Percentiles rank a stretch among this genome's conserved stretches.
These are phyloP conservation scores for Apamea crenata DNA, from an alignment of 2,888 invertebrate species.

Conservation along the genomic window DNA sequence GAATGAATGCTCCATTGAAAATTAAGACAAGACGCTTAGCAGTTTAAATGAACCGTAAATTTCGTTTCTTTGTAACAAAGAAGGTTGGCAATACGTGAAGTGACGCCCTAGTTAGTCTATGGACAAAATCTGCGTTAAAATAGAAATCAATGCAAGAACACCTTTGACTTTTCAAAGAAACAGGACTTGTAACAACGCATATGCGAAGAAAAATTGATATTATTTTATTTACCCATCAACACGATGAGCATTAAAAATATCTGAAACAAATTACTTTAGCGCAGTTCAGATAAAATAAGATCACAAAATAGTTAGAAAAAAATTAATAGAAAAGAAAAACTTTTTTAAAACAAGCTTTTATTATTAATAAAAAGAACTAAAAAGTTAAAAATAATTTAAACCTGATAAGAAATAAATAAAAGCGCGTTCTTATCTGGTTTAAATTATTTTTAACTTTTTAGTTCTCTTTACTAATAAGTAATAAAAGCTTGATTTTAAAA, in stretches of 20 bases:
- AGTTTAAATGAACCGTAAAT: neutral
- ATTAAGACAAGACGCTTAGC: neutral
- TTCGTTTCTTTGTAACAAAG: neutral
- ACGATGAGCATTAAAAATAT: neutral
- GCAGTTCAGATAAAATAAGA: too few relatives aligned
- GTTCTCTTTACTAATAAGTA: too few relatives aligned
- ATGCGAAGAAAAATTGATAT: neutral
- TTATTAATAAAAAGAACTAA: too few relatives aligned
- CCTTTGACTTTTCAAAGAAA: neutral
- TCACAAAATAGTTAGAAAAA: too few relatives aligned
- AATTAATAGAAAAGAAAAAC: too few relatives aligned
- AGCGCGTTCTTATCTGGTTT: too few relatives aligned
- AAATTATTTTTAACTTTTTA: too few relatives aligned
- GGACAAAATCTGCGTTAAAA: neutral
- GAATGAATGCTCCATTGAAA: neutral
- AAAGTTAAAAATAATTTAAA: too few relatives aligned
- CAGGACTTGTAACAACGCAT: neutral
- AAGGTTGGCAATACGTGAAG: neutral
- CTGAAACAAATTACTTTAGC: neutral
- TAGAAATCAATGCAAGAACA: neutral
- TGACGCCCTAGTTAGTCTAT: neutral
- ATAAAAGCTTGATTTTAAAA: too few relatives aligned
- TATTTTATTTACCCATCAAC: neutral
- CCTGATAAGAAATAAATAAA: too few relatives aligned
- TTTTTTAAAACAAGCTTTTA: too few relatives aligned